Percentiles rank a stretch among this genome's conserved stretches.
Evolutionary conservation across 2,888 invertebrate species (phyloP).

Genomic region (Agonopterix subpropinquella): DNA sequence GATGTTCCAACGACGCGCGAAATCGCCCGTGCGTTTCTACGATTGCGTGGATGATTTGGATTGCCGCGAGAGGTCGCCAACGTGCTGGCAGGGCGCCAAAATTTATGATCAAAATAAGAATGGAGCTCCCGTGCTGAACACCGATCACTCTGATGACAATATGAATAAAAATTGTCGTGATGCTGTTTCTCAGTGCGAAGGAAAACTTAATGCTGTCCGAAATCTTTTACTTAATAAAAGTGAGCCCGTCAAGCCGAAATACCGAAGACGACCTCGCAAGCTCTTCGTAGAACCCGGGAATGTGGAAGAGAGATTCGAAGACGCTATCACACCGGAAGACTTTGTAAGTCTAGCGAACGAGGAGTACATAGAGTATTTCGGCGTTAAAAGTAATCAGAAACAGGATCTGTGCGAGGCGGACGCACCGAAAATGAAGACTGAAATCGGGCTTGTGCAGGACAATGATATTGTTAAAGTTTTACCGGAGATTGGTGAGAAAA

Average conservation of each 20-base stretch:
- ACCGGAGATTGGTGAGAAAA: not conserved
- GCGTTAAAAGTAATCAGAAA: slow-evolving; percentile 31
- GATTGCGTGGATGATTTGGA: slow-evolving; percentile 20
- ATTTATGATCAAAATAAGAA: slow-evolving; percentile 49
- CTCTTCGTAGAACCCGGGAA: slow-evolving; percentile 44
- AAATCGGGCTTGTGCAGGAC: slow-evolving; percentile 21
- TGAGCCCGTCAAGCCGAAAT: slow-evolving; percentile 22
- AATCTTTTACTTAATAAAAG: slow-evolving; percentile 32
- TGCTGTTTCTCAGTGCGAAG: slow-evolving; percentile 49
- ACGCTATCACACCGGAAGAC: slow-evolving; percentile 53
- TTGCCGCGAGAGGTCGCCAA: slow-evolving; percentile 37
- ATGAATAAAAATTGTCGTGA: slow-evolving; percentile 31
- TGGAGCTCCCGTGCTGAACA: slow-evolving; percentile 27
- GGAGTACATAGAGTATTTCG: slow-evolving; percentile 34
- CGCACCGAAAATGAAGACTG: slow-evolving; percentile 35
- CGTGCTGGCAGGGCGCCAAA: slow-evolving; percentile 47
- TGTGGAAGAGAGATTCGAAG: slow-evolving; percentile 50
- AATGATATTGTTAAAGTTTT: slow-evolving; percentile 23
- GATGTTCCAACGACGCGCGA: slow-evolving; percentile 42
- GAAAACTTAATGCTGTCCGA: slow-evolving; percentile 48
- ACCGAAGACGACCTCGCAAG: slow-evolving; percentile 31
- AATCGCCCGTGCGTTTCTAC: slow-evolving; percentile 30
- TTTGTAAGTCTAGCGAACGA: slow-evolving; percentile 37
- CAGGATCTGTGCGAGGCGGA: slow-evolving; percentile 31
- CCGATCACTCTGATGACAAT: slow-evolving; percentile 26